A percentile compares a stretch with the other conserved stretches of the same genome.
Conservation (phyloP, 1,140 invertebrate species). For the Portunus trituberculatus region DNA sequence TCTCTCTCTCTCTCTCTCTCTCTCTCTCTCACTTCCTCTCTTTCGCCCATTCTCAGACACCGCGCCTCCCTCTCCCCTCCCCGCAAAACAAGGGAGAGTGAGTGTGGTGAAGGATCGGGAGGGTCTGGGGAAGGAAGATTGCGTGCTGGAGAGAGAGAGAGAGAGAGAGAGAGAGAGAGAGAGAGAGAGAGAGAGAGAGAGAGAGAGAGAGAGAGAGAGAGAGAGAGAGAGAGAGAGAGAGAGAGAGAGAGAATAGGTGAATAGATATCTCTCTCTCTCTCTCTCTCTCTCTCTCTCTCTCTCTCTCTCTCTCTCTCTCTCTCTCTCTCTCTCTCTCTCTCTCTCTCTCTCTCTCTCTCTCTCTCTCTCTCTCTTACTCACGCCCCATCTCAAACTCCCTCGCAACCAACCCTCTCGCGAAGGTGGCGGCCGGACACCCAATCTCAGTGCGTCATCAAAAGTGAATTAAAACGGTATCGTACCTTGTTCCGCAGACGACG, state of each 20-base stretch:
- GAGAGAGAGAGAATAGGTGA: background rate
- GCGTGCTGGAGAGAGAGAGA: constrained; percentile 28
- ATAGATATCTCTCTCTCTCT: background rate
- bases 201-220: background rate
- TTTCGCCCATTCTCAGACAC: background rate
- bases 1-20: too few relatives aligned
- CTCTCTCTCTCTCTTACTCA: background rate
- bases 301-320: background rate
- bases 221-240: background rate
- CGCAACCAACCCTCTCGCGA: constrained; percentile 9
- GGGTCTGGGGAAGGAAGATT: background rate
- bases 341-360: constrained; percentile 26
- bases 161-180: constrained; percentile 27
- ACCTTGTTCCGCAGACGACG: constrained; percentile 67
- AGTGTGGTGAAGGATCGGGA: background rate
- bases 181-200: background rate
- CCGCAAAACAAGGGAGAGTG: constrained; percentile 15
- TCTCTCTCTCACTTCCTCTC: background rate
- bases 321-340: constrained; percentile 18
- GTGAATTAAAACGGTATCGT: constrained; percentile 74
- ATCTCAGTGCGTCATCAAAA: constrained; percentile 74
- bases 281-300: constrained; percentile 5
- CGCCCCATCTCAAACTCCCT: background rate
- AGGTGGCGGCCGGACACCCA: constrained; percentile 45
- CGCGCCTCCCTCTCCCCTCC: background rate